phyloP scores from a whole-genome alignment of 2,113 vertebrate species.

The Heliornis fulica region DNA sequence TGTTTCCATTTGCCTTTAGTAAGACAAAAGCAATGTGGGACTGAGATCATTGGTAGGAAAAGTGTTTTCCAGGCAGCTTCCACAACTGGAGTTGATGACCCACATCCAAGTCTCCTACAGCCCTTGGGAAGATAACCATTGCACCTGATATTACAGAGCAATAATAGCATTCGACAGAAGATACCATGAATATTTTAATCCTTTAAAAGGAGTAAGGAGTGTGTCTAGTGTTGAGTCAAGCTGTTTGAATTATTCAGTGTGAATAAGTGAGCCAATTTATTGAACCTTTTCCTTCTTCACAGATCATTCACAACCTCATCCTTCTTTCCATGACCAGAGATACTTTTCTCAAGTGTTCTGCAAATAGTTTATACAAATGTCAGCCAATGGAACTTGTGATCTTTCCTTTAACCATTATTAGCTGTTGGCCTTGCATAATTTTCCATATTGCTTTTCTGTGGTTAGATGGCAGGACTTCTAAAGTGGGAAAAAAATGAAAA shows the following conservation, averaged over 20 bases:
- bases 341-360: constrained; percentile 29
- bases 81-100: neutral
- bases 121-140: neutral
- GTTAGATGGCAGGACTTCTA: neutral
- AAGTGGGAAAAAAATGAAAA: neutral
- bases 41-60: neutral
- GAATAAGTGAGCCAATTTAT: constrained; percentile 68
- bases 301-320: constrained; percentile 52
- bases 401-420: neutral
- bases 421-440: neutral
- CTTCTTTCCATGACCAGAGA: constrained; percentile 34
- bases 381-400: constrained; percentile 27
- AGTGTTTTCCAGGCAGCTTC: neutral
- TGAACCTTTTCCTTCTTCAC: constrained; percentile 48
- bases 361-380: constrained; percentile 34
- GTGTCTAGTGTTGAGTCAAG: constrained; percentile 34
- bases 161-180: constrained; percentile 53
- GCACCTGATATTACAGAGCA: neutral
- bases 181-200: constrained; percentile 61
- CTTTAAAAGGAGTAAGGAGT: constrained; percentile 38
- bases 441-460: neutral
- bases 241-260: constrained; percentile 65
- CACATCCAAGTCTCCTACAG: neutral
- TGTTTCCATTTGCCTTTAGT: neutral
- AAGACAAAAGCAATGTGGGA: neutral